Conservation (phyloP, 2,797 vertebrate species). For the Phylloscopus collybita region DNA sequence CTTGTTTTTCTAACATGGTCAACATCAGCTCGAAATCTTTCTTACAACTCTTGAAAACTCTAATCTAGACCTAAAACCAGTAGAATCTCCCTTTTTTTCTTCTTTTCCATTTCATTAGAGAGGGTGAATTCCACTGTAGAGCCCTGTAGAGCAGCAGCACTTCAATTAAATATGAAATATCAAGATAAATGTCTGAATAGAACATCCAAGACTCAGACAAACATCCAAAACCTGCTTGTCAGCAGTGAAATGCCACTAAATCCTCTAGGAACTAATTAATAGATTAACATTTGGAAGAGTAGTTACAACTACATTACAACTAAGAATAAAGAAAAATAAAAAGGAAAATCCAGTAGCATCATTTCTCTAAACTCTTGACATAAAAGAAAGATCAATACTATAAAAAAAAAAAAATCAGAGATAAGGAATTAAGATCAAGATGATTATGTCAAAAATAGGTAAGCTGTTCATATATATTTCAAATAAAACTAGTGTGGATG, state of each 20-base stretch:
- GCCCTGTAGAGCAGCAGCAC: too few relatives aligned
- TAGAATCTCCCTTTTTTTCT: not conserved
- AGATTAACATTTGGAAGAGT: conserved; percentile 42
- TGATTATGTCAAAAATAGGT: conserved; percentile 45
- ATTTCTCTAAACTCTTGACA: conserved; percentile 40
- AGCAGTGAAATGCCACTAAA: too few relatives aligned
- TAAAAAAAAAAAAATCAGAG: conserved; percentile 43
- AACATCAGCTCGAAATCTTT: not conserved
- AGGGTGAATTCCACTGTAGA: not conserved
- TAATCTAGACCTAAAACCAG: not conserved
- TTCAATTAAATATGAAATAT: too few relatives aligned
- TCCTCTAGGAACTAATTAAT: too few relatives aligned
- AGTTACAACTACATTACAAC: conserved; percentile 66
- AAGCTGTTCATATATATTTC: conserved; percentile 14
- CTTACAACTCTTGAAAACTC: not conserved
- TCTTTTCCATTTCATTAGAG: not conserved
- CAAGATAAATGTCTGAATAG: too few relatives aligned
- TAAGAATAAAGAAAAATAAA: conserved; percentile 64
- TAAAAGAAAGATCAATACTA: conserved; percentile 43
- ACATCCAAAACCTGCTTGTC: too few relatives aligned
- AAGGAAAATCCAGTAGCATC: conserved; percentile 14
- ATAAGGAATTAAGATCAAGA: conserved; percentile 38
- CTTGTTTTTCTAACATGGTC: not conserved
- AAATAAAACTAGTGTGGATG: not conserved
- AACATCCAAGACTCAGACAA: too few relatives aligned